Evolutionary conservation across 2,888 invertebrate species (phyloP).

Genomic region (Pollenia labialis): DNA sequence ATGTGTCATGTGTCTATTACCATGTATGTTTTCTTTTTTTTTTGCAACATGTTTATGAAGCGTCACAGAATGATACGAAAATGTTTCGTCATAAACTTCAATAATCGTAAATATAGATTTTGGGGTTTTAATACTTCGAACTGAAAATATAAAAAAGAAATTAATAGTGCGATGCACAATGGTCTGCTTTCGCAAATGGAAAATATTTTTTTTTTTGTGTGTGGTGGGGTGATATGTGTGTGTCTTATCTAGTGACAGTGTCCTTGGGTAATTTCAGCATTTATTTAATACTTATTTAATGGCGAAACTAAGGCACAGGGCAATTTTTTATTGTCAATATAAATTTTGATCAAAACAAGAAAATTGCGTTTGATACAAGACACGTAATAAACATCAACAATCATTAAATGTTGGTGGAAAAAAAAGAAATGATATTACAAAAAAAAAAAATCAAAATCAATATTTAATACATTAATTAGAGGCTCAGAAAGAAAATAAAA

Average conservation of each 20-base stretch:
- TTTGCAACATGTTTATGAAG: constrained; percentile 71
- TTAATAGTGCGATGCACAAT: constrained; percentile 62
- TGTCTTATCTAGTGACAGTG: constrained; percentile 45
- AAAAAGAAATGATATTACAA: background rate
- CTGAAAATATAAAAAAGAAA: constrained; percentile 60
- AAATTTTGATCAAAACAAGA: constrained; percentile 73
- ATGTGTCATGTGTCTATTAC: constrained; percentile 34
- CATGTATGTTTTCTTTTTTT: constrained; percentile 22
- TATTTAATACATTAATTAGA: constrained; percentile 21
- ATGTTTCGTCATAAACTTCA: constrained; percentile 77
- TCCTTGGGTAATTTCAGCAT: constrained; percentile 61
- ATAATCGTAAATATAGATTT: constrained; percentile 78
- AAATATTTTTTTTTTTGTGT: constrained; percentile 14
- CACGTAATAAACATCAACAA: constrained; percentile 74
- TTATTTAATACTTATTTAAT: constrained; percentile 68
- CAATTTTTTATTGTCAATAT: constrained; percentile 72
- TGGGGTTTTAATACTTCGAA: constrained; percentile 70
- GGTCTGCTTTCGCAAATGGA: constrained; percentile 73
- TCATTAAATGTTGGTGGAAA: constrained; percentile 51
- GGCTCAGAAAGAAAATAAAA: background rate
- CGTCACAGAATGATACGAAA: constrained; percentile 76
- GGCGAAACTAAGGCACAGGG: constrained; percentile 42
- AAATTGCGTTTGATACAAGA: constrained; percentile 65
- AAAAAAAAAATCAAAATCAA: constrained; percentile 28
- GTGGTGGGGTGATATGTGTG: constrained; percentile 33